Evolutionary conservation across 2,113 vertebrate species (phyloP), one percentile per base, ranked within the genome.

Genomic region (Sphaerodactylus townsendi): DNA sequence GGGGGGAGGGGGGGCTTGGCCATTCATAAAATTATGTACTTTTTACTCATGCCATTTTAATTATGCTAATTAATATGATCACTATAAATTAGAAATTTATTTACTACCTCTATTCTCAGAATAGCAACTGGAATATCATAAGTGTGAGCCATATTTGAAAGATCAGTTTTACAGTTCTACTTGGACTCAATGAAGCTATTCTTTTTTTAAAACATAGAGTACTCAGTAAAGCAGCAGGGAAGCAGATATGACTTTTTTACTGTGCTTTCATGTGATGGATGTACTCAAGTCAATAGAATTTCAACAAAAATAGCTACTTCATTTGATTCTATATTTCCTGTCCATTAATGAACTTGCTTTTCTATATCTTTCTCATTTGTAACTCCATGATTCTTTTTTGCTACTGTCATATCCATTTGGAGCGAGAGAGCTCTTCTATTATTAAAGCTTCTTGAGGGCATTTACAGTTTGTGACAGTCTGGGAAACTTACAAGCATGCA

Each of bases 291-390:
- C 59, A 50, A n/a, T n/a, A 64, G 44, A 79, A 72, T 13, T 37
- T 21, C 50, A 72, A 68, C 44, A 37, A 13, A 48, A 82, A 46
- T 17, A 37, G 62, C 59, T 19, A 53, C 65, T 79, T 79, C 17
- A 33, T 19, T 72, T 44, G 39, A 23, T 59, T 79, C 23, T 71
- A 15, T 35, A 79, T 30, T 79, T 53, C 53, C 69, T 9, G 33
- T 72, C 79, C 56, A 72, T n/a, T 82, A 64, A 82, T 81, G 72
- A 81, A 72, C 53, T 59, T 62, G 15, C 4, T 70, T 75, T 35
- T 25, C 15, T n/a, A 66, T 66, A 41, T 68, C 39, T 76, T 28
- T 41, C 64, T 83, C 5, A 50, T 68, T 59, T 53, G 35, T 76
- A 83, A 83, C 30, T 66, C 5, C 53, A 39, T 68, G 14, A n/a